A percentile compares a stretch with the other conserved stretches of the same genome.
These are phyloP conservation scores for Nemotelus pantherinus DNA, from an alignment of 2,888 invertebrate species.

Conservation along the genomic window DNA sequence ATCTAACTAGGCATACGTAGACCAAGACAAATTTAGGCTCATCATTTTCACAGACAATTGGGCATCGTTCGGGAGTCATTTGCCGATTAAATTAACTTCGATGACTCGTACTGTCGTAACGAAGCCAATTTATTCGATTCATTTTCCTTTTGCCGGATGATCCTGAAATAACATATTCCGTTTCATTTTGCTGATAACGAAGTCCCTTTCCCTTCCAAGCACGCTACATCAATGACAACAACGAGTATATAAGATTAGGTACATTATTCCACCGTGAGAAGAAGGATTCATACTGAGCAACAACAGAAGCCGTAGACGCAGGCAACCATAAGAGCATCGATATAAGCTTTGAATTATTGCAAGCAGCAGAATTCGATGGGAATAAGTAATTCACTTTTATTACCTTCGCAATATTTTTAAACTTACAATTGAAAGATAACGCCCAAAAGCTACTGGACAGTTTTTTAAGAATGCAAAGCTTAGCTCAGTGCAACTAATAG, in stretches of 20 bases:
- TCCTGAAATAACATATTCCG: constrained; percentile 39
- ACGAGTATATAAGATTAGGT: constrained; percentile 8
- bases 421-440: constrained; percentile 40
- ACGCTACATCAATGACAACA: neutral
- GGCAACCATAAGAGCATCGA: constrained; percentile 16
- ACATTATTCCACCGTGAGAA: neutral
- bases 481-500: no score
- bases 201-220: neutral
- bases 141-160: constrained; percentile 26
- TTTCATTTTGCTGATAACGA: constrained; percentile 22
- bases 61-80: constrained; percentile 50
- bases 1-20: no score
- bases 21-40: constrained; percentile 39
- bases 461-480: no score
- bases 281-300: neutral
- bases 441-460: neutral
- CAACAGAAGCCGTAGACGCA: constrained; percentile 17
- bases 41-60: constrained; percentile 49
- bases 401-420: constrained; percentile 36
- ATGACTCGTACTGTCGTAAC: constrained; percentile 37
- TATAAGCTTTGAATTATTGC: constrained; percentile 29
- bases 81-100: constrained; percentile 50
- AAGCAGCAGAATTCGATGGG: neutral
- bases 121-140: constrained; percentile 43
- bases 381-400: constrained; percentile 37